Evolutionary conservation across 2,797 vertebrate species (phyloP).

Genomic region (Melopsittacus undulatus): DNA sequence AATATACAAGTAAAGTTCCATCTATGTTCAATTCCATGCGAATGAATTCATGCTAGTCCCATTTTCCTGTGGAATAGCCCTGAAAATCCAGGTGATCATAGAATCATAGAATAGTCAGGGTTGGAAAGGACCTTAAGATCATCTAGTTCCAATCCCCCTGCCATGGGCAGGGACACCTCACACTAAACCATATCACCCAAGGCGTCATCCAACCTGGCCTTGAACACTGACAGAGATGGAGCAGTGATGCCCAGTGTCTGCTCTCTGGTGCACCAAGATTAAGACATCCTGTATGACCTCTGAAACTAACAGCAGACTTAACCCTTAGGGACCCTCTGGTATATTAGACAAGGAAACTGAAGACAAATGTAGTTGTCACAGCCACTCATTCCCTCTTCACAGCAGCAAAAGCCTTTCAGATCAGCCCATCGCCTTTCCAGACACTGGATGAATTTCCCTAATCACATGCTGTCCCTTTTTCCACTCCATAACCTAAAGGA

Average conservation of each 20-base stretch:
- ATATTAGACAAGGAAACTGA: background rate
- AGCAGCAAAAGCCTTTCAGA: background rate
- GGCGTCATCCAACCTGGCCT: too few relatives aligned
- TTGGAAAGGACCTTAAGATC: too few relatives aligned
- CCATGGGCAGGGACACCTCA: too few relatives aligned
- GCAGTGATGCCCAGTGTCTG: too few relatives aligned
- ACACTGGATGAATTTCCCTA: background rate
- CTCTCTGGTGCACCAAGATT: background rate
- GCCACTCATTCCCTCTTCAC: background rate
- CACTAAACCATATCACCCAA: too few relatives aligned
- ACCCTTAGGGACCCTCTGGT: background rate
- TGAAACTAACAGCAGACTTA: background rate
- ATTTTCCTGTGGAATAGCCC: background rate
- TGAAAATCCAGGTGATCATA: background rate
- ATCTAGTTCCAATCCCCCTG: too few relatives aligned
- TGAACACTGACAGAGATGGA: too few relatives aligned
- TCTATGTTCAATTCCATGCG: background rate
- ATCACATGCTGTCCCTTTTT: background rate
- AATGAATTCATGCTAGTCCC: background rate
- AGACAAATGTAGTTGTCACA: conserved; percentile 26
- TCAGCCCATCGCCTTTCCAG: background rate
- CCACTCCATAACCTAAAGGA: background rate
- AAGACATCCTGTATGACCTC: background rate
- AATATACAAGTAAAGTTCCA: background rate
- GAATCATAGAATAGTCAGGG: too few relatives aligned